Conservation (phyloP, 1,140 invertebrate species). For the Agrilus planipennis region DNA sequence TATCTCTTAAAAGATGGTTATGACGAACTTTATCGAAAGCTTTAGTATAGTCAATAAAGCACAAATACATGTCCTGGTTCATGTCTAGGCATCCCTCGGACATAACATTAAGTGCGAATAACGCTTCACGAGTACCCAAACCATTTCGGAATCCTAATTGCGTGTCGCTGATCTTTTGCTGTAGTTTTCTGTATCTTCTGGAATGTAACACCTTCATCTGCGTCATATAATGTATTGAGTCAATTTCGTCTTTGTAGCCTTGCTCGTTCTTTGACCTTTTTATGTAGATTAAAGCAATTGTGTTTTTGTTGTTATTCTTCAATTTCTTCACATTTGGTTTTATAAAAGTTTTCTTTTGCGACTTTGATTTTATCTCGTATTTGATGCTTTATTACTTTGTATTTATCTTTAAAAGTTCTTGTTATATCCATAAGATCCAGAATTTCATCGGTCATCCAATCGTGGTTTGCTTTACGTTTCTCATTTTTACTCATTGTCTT, state of each 20-base stretch:
- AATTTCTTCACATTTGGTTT: conserved; percentile 1
- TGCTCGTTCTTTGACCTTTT: conserved; percentile 2
- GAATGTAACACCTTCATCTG: conserved; percentile 7
- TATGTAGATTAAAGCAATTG: neutral
- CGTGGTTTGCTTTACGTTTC: neutral
- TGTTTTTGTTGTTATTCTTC: conserved; percentile 2
- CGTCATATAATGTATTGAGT: neutral
- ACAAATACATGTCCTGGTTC: conserved; percentile 13
- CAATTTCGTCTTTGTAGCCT: neutral
- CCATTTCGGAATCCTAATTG: conserved; percentile 19
- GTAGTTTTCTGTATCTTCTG: conserved; percentile 4
- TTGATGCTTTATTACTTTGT: neutral
- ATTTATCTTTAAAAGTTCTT: conserved; percentile 5
- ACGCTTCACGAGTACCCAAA: conserved; percentile 17
- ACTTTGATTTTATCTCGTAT: conserved; percentile 1
- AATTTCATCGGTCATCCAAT: conserved; percentile 7
- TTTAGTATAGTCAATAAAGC: conserved; percentile 19
- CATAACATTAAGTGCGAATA: conserved; percentile 14
- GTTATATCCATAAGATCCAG: conserved; percentile 6
- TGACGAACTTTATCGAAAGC: conserved; percentile 7
- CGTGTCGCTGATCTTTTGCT: conserved; percentile 2
- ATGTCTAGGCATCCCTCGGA: conserved; percentile 15
- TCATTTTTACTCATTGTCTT: neutral
- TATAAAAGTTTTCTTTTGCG: neutral
- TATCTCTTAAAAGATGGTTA: neutral